Percentiles rank a stretch among this genome's conserved stretches.
These are phyloP conservation scores for Anastrepha obliqua DNA, from an alignment of 1,140 invertebrate species.

Conservation along the genomic window DNA sequence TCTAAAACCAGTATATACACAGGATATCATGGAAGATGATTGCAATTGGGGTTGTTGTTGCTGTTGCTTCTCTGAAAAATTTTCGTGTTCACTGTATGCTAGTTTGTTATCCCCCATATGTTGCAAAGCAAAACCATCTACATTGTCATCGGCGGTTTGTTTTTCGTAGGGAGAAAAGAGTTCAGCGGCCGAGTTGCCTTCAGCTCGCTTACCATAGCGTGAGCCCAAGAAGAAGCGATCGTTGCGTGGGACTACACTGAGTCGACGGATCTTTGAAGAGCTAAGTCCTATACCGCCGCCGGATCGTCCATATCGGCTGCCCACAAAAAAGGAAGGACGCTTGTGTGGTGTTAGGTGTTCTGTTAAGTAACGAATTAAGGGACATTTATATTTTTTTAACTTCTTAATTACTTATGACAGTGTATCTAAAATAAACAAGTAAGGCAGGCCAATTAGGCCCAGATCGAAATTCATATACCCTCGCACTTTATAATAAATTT, in stretches of 20 bases:
- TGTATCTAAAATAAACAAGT: too few relatives aligned
- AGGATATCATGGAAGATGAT: constrained; percentile 61
- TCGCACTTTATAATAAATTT: too few relatives aligned
- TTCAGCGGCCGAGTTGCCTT: constrained; percentile 58
- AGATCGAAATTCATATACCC: too few relatives aligned
- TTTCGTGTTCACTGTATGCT: not conserved
- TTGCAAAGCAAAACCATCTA: not conserved
- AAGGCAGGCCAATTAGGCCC: too few relatives aligned
- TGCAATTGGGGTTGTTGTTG: constrained; percentile 2
- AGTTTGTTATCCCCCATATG: not conserved
- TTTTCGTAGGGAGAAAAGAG: constrained; percentile 53
- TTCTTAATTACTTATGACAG: too few relatives aligned
- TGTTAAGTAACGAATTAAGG: constrained; percentile 14
- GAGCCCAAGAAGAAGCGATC: constrained; percentile 73
- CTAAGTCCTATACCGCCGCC: constrained; percentile 56
- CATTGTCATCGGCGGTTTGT: not conserved
- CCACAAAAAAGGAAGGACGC: constrained; percentile 70
- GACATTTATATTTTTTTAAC: too few relatives aligned
- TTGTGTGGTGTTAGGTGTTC: constrained; percentile 63
- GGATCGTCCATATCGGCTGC: constrained; percentile 72
- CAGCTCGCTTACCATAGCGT: constrained; percentile 70
- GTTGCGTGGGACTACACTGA: constrained; percentile 70
- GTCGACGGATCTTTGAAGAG: constrained; percentile 63
- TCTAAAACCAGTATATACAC: constrained; percentile 65
- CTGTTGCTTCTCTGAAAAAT: not conserved